Evolutionary conservation across 2,888 invertebrate species (phyloP).

Genomic region (Brachyptera risi): DNA sequence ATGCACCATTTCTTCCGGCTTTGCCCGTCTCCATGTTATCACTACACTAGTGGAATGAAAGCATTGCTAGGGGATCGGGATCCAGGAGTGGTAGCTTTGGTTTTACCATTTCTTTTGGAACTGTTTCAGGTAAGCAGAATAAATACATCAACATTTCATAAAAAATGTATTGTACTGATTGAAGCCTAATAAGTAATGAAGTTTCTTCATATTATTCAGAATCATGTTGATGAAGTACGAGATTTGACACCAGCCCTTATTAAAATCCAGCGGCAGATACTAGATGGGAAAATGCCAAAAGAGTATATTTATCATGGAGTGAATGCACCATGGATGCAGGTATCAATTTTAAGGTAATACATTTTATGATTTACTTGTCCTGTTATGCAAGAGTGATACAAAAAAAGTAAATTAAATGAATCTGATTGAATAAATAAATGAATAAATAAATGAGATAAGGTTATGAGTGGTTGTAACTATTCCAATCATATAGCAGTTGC

Average conservation of each 20-base stretch:
- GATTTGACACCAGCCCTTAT: constrained; percentile 23
- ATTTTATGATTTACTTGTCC: too few relatives aligned
- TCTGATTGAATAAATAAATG: too few relatives aligned
- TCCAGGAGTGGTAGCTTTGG: constrained; percentile 29
- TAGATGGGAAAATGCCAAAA: constrained; percentile 28
- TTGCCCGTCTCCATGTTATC: constrained; percentile 23
- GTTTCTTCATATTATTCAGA: too few relatives aligned
- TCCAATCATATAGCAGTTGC: too few relatives aligned
- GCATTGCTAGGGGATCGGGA: constrained; percentile 27
- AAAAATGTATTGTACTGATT: too few relatives aligned
- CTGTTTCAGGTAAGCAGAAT: constrained; percentile 26
- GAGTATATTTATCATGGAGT: constrained; percentile 27
- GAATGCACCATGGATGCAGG: constrained; percentile 30
- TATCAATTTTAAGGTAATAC: constrained; percentile 26
- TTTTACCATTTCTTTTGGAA: constrained; percentile 27
- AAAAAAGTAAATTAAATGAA: too few relatives aligned
- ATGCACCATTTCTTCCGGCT: constrained; percentile 29
- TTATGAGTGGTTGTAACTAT: too few relatives aligned
- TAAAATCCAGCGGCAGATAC: constrained; percentile 29
- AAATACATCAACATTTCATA: too few relatives aligned
- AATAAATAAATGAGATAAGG: too few relatives aligned
- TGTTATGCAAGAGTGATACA: too few relatives aligned
- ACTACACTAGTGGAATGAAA: constrained; percentile 19
- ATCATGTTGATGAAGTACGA: too few relatives aligned
- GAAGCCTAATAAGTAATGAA: too few relatives aligned